Conservation (phyloP, 2,797 vertebrate genomes). For the Mastacembelus armatus region DNA sequence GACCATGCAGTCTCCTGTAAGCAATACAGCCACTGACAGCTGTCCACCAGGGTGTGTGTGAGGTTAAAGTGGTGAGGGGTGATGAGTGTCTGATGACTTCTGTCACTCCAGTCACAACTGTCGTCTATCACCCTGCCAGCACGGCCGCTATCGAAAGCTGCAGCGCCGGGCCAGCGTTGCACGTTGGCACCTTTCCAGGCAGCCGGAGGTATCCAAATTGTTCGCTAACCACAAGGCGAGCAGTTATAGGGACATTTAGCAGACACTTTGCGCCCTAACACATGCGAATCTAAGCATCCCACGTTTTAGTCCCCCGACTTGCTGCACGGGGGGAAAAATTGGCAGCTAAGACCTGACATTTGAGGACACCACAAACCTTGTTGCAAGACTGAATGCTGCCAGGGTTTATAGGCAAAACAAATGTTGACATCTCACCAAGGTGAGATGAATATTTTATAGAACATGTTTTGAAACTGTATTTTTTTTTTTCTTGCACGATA, state of each 20-base stretch:
- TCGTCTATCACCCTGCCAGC: conserved; percentile 10
- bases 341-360: too few relatives aligned
- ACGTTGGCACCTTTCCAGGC: conserved; percentile 27
- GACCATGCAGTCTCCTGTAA: too few relatives aligned
- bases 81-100: conserved; percentile 30
- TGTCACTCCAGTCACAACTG: conserved; percentile 15
- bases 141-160: background rate
- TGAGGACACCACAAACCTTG: too few relatives aligned
- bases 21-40: background rate
- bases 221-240: too few relatives aligned
- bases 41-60: conserved; percentile 15
- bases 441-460: too few relatives aligned
- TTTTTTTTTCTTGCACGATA: too few relatives aligned
- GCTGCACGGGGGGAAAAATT: too few relatives aligned
- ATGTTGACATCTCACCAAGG: too few relatives aligned
- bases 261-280: background rate
- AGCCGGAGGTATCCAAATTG: conserved; percentile 42
- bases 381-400: too few relatives aligned
- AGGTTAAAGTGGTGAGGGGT: conserved; percentile 3
- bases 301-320: background rate
- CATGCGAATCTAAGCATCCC: background rate
- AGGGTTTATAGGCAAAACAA: too few relatives aligned
- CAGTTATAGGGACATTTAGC: background rate
- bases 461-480: too few relatives aligned
- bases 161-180: background rate